Evolutionary conservation across 2,797 vertebrate genomes (phyloP).

Genomic region (Alectoris magna): DNA sequence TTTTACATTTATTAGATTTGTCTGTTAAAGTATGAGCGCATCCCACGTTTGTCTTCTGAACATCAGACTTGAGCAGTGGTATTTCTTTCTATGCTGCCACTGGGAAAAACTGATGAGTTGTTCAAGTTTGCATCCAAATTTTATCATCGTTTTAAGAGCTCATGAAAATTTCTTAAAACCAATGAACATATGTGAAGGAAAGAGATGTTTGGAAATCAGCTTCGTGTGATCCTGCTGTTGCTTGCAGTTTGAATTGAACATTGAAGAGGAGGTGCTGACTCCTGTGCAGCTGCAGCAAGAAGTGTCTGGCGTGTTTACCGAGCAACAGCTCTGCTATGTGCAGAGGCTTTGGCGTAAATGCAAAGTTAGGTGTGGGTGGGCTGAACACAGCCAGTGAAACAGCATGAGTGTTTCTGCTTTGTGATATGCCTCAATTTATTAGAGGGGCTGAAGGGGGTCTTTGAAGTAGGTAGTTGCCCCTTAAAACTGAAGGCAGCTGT

Average conservation of each 20-base stretch:
- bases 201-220: background rate
- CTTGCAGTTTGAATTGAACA: background rate
- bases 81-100: background rate
- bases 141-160: background rate
- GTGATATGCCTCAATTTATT: background rate
- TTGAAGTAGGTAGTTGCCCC: background rate
- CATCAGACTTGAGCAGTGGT: background rate
- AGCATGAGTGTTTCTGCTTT: background rate
- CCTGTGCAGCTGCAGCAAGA: background rate
- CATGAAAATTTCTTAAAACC: background rate
- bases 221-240: background rate
- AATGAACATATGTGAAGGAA: accelerated
- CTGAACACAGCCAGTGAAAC: background rate
- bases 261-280: background rate
- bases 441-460: background rate
- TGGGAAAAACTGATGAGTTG: background rate
- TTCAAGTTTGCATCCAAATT: background rate
- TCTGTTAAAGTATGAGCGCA: background rate
- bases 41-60: background rate
- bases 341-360: background rate
- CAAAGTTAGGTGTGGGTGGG: background rate
- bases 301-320: background rate
- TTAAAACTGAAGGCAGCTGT: background rate
- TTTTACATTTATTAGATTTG: background rate
- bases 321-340: background rate